Evolutionary conservation across 2,797 vertebrate genomes (phyloP), one percentile per base, ranked within the genome.

Genomic region (Phylloscopus collybita): DNA sequence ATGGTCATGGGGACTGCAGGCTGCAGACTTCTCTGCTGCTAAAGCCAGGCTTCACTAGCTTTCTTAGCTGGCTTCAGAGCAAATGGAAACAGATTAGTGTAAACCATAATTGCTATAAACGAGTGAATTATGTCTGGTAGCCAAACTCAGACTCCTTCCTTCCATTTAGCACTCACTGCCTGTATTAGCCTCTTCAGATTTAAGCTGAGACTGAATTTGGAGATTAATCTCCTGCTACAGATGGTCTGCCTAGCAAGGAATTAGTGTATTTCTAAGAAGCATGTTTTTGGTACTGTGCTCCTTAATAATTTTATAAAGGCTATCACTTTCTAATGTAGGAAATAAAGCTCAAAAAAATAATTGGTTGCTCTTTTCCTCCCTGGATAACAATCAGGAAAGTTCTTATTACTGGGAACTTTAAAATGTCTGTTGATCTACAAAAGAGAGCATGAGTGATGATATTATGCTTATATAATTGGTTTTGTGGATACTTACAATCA

Each of bases 361-460:
- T 40, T 73, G 1, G 4, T 60, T 56, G 10, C 6, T 82, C 14
- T 72, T 84, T 21, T 11, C 62, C 18, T 97, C 85, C 80, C 86
- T 92, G 51, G 19, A 25, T 66, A 95, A 83, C 65, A 90, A 81
- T 93, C 95, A 96, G 59, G 59, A 93, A 88, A 96, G 29, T 91
- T 96, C 90, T 95, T 93, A 86, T 96, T 95, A 97, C 78, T 94
- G 75, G 16, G 34, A 94, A 95, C 51, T 97, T 95, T 53, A 91
- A 95, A 91, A 80, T 65, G 36, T 79, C 89, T 97, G 90, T 93
- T 96, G 96, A 92, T 95, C 88, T 97, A 74, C 91, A 94, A 97
- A 97, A 93, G 8, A 83, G 92, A 78, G 18, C 25, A 61, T 84
- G 91, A 97, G 34, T 93, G 72, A 96, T 97, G 50, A 38, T 38